Evolutionary conservation across 2,113 vertebrate species (phyloP), one percentile per base, ranked within the genome.

Genomic region (Thalassarche chlororhynchos): DNA sequence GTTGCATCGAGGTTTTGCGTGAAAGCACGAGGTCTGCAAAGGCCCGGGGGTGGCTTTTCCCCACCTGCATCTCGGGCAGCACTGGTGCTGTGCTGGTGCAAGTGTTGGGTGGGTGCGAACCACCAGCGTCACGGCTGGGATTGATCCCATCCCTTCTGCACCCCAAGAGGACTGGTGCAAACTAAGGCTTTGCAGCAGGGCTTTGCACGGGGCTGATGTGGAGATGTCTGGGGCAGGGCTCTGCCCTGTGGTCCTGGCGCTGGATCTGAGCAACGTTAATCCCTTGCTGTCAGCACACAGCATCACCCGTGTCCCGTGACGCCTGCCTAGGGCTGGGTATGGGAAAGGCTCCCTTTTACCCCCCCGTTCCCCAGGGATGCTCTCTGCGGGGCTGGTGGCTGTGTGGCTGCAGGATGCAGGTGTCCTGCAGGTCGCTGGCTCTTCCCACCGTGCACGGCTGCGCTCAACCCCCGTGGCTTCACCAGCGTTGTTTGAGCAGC

Each of bases 381-480:
- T 89, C 15, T 47, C 51, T 60, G 69, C 12, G 5, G 83, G 49
- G n/a, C 54, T 29, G 49, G 12, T 69, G 75, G 79, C 54, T 9
- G 0, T 3, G 13, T 44, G 75, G 78, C 86, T 65, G 42, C 64
- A 84, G 72, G 60, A 52, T 84, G 68, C 49, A 87, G 76, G 46
- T 84, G 89, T 64, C 52, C 42, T 46, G 44, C n/a, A 46, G 54
- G 60, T 64, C 1, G 0, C 40, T 52, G 81, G 34, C 46, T 82
- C 52, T 84, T 64, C 65, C 55, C 82, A 34, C 36, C 2, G 0
- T 11, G 23, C 20, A 9, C 1, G 38, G 47, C 76, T 86, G 42
- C 4, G 7, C 38, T 49, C 36, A 25, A 0, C 17, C 28, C 57
- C n/a, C 0, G 0, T 26, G 54, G 60, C 49, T 86, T 52, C 6